Base-by-base conservation (phyloP, 2,888 invertebrate species). In the Heteromyza rotundicornis region DNA sequence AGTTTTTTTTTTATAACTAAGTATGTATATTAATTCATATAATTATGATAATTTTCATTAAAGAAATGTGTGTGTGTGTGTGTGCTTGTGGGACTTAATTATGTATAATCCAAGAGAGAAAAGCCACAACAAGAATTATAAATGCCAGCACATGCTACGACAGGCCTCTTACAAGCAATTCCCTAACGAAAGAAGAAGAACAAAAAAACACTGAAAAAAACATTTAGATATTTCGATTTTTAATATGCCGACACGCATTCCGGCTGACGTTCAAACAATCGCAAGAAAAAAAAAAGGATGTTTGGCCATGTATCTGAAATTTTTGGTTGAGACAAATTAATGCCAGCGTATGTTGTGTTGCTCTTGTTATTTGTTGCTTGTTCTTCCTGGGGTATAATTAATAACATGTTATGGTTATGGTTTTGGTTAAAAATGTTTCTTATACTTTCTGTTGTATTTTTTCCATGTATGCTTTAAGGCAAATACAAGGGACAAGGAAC, bases 341-440 rank as follows among this genome's bases (percentile, higher is more conserved):
- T 8, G 5, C 19, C 47, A 19, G 20, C 10, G 20, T 20, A 19
- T 47, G 47, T 47, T 47, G 47, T 20, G 51, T 50, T 64, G 56
- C 23, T 59, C 20, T 61, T 68, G 68, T 62, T 68, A 62, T 57
- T 69, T 16, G 71, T 73, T 73, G 74, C 72, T 74, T 73, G 73
- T 71, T 69, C 71, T 73, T 74, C 71, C 71, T 65, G 73, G 72
- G 67, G 70, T 76, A 76, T 75, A 75, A 75, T 75, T 76, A 75
- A 75, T 73, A 75, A 74, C 75, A 75, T 75, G 75, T 75, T 76
- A 76, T 76, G 76, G 74, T 76, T 76, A 76, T 76, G 75, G 75
- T 70, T 69, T 65, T 60, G 57, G 19, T 23, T 24, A 32, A 49
- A 49, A 49, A 20, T 32, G 2, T 23, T 53, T 35, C 23, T 20